phyloP scores from a whole-genome alignment of 2,797 vertebrate genomes.

The Psittacula derbiana region DNA sequence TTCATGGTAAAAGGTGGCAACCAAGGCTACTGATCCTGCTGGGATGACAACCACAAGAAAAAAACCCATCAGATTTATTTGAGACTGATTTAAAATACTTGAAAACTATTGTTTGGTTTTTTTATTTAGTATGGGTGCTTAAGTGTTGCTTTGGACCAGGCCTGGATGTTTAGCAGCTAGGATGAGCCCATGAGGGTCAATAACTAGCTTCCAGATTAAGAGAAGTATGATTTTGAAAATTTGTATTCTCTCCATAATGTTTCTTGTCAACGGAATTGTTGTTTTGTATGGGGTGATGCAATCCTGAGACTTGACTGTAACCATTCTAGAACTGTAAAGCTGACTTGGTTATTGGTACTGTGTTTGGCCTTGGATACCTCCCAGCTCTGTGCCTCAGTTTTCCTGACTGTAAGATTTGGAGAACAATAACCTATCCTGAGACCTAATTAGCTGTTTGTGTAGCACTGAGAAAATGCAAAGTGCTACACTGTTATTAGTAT shows the following conservation, averaged over 20 bases:
- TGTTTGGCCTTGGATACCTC: background rate
- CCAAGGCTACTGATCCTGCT: background rate
- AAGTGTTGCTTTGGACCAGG: background rate
- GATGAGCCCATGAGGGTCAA: background rate
- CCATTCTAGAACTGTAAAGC: background rate
- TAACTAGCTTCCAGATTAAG: background rate
- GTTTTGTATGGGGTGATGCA: background rate
- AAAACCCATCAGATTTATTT: background rate
- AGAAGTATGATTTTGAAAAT: background rate
- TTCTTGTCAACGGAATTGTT: background rate
- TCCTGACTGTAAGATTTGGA: background rate
- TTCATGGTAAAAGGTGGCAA: background rate
- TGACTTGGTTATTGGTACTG: background rate
- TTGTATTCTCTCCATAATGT: rapidly evolving
- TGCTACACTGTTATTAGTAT: background rate
- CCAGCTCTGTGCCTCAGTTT: background rate
- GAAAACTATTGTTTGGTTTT: background rate
- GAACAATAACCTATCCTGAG: background rate
- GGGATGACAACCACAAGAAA: background rate
- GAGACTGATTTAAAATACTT: background rate
- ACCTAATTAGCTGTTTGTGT: background rate
- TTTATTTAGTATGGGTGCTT: background rate
- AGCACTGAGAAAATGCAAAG: background rate
- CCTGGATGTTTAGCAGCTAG: background rate
- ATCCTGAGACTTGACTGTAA: background rate